A percentile compares a stretch with the other conserved stretches of the same genome.
phyloP scores from a whole-genome alignment of 2,888 invertebrate genomes.

The Mongoloraphidia duomilia region DNA sequence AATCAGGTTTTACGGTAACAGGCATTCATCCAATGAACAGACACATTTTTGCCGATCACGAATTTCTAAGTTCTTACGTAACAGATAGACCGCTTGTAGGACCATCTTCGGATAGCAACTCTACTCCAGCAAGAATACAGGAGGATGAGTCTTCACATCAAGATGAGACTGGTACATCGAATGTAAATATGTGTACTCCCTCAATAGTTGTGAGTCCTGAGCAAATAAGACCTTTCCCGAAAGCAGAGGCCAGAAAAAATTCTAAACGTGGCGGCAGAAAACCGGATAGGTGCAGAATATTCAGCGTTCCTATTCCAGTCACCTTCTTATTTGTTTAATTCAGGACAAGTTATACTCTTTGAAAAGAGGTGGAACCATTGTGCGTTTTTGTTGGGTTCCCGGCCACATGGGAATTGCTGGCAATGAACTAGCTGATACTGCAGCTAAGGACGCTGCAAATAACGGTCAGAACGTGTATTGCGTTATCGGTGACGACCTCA shows the following conservation, averaged over 20 bases:
- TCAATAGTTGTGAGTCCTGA: slow-evolving; percentile 3
- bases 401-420: no score
- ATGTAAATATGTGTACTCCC: slow-evolving; percentile 1
- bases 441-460: no score
- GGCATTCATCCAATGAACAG: slow-evolving; percentile 15
- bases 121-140: background rate
- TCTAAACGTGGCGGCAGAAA: no score
- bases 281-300: no score
- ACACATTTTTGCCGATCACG: slow-evolving; percentile 9
- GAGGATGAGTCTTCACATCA: slow-evolving; percentile 2
- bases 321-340: no score
- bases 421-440: no score
- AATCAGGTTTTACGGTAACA: slow-evolving; percentile 14
- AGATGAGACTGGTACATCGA: slow-evolving; percentile 1
- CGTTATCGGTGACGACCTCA: no score
- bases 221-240: slow-evolving; percentile 1
- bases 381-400: no score
- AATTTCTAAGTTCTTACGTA: slow-evolving; percentile 9
- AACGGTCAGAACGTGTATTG: no score
- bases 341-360: no score
- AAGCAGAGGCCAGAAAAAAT: background rate
- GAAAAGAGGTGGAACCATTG: no score
- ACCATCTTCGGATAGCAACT: background rate
- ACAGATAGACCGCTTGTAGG: slow-evolving; percentile 1
- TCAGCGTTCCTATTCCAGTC: no score